Conservation (phyloP, 2,888 invertebrate genomes). For the Coleophora flavipennella region DNA sequence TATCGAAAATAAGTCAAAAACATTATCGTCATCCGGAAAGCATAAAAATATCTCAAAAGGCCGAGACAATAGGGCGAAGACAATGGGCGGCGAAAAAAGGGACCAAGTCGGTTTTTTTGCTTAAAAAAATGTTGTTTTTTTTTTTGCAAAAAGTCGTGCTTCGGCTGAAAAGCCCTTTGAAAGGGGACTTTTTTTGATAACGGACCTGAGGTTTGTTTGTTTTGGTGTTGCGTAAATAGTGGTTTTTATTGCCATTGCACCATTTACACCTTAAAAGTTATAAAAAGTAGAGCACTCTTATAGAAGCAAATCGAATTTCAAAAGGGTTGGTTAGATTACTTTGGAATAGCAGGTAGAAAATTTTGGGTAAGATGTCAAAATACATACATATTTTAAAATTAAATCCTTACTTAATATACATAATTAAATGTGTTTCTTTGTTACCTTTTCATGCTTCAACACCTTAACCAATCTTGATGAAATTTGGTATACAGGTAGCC, state of each 20-base stretch:
- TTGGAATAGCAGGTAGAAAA: no score
- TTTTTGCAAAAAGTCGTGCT: conserved; percentile 54
- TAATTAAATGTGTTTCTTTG: no score
- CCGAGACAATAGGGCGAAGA: conserved; percentile 64
- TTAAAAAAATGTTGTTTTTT: conserved; percentile 54
- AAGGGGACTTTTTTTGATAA: conserved; percentile 53
- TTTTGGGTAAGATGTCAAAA: no score
- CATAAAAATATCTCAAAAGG: conserved; percentile 70
- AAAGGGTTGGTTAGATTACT: no score
- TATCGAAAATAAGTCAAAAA: conserved; percentile 65
- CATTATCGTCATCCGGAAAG: conserved; percentile 66
- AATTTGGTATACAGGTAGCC: no score
- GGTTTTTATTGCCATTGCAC: conserved; percentile 23
- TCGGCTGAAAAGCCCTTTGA: conserved; percentile 53
- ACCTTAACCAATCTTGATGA: no score
- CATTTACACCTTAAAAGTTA: no score
- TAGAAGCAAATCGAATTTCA: no score
- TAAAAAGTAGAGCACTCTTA: no score
- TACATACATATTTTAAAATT: no score
- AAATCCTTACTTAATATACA: no score
- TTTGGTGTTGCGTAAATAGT: conserved; percentile 43
- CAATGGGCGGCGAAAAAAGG: conserved; percentile 66
- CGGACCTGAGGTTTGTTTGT: conserved; percentile 60
- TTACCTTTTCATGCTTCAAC: no score
- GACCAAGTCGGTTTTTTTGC: conserved; percentile 39